Percentiles rank a stretch among this genome's conserved stretches.
These are phyloP conservation scores for Thereuonema tuberculata DNA, from an alignment of 1,140 invertebrate genomes.

Conservation along the genomic window DNA sequence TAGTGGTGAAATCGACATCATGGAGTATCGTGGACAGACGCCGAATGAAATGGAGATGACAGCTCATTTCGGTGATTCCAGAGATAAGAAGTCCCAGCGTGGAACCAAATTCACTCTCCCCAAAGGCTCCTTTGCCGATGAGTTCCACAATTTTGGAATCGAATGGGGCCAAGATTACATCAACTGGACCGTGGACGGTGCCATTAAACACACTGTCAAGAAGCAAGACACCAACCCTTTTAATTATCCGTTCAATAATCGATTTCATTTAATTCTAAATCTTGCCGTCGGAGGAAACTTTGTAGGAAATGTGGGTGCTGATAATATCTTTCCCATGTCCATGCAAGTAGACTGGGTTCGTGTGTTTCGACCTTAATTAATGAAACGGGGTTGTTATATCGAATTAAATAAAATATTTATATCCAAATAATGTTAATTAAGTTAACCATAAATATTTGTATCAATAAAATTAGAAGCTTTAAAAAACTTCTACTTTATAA, in stretches of 20 bases:
- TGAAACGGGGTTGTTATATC: not conserved
- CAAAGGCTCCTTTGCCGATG: conserved; percentile 11
- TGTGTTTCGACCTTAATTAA: not conserved
- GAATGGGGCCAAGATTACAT: conserved; percentile 26
- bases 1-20: conserved; percentile 17
- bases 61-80: not conserved
- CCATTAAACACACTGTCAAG: not conserved
- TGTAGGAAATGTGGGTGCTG: conserved; percentile 13
- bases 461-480: too few species aligned
- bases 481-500: too few species aligned
- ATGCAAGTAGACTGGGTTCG: conserved; percentile 7
- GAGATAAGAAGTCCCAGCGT: not conserved
- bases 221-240: not conserved
- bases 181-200: conserved; percentile 16
- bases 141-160: conserved; percentile 26
- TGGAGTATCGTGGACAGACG: conserved; percentile 11
- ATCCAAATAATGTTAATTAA: too few species aligned
- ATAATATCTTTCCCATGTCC: conserved; percentile 16
- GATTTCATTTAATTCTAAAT: not conserved
- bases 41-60: not conserved
- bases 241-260: not conserved
- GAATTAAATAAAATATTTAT: too few species aligned
- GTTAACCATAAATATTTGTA: too few species aligned
- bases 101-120: not conserved
- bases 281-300: conserved; percentile 21